Evolutionary conservation across 2,888 invertebrate species (phyloP).

Genomic region (Hemaris fuciformis): DNA sequence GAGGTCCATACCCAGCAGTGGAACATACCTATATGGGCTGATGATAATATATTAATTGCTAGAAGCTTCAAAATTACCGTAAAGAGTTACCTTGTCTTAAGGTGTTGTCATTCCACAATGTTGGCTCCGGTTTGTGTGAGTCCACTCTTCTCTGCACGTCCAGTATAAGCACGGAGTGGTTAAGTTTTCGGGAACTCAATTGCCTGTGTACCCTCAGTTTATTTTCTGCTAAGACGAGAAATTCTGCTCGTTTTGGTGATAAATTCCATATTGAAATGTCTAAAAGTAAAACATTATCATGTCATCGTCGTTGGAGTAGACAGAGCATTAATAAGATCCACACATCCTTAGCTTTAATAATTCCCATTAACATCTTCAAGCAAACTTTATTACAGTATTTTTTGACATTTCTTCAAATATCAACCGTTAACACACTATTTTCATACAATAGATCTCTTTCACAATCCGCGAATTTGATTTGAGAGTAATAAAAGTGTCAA

Average conservation of each 20-base stretch:
- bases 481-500: too few species aligned
- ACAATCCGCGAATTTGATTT: too few species aligned
- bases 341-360: too few species aligned
- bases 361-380: too few species aligned
- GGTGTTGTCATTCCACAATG: conserved; percentile 34
- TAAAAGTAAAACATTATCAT: conserved; percentile 12
- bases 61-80: neutral
- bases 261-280: conserved; percentile 45
- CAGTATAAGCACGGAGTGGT: conserved; percentile 37
- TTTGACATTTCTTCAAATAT: too few species aligned
- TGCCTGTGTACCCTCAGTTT: conserved; percentile 32
- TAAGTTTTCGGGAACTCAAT: conserved; percentile 27
- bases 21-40: too few species aligned
- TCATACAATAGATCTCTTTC: too few species aligned
- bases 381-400: too few species aligned
- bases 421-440: too few species aligned
- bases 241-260: conserved; percentile 33
- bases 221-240: conserved; percentile 32
- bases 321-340: too few species aligned
- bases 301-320: neutral
- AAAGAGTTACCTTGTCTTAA: conserved; percentile 36
- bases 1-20: too few species aligned
- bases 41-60: neutral
- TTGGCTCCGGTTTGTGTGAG: conserved; percentile 15
- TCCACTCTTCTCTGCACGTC: conserved; percentile 42